Evolutionary conservation across 1,140 invertebrate species (phyloP).

Genomic region (Meloidogyne chitwoodi): DNA sequence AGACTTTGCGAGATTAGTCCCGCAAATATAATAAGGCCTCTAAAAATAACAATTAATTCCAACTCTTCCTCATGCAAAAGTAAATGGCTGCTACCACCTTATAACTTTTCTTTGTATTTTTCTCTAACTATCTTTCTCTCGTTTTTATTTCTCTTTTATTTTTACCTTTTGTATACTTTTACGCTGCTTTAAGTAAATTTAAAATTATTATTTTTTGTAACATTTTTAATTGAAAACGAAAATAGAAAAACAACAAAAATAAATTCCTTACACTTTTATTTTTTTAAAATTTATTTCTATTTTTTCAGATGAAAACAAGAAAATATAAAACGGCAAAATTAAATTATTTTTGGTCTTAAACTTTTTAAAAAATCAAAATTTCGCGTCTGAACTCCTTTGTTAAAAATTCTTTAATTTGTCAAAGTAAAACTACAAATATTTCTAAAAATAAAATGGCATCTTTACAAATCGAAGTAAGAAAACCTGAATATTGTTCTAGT

Average conservation of each 20-base stretch:
- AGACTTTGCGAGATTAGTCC: too few species aligned
- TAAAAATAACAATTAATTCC: too few species aligned
- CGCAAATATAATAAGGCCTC: too few species aligned
- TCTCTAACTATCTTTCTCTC: background rate
- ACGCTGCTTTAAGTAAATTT: background rate
- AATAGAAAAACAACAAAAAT: too few species aligned
- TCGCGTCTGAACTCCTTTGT: background rate
- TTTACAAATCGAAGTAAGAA: background rate
- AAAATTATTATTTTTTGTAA: background rate
- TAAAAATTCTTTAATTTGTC: background rate
- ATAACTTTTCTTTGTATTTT: background rate
- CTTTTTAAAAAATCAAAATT: background rate
- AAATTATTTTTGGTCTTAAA: too few species aligned
- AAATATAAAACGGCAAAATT: background rate
- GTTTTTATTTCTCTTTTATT: background rate
- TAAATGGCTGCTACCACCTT: background rate
- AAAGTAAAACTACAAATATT: background rate
- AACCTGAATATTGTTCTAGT: background rate
- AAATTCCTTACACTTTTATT: too few species aligned
- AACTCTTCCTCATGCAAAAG: background rate
- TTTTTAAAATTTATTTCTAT: background rate
- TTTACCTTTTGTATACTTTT: background rate
- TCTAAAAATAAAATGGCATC: background rate
- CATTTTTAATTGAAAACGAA: background rate
- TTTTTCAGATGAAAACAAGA: background rate